phyloP scores from a whole-genome alignment of 2,888 invertebrate species.

The Drosophila subsilvestris region DNA sequence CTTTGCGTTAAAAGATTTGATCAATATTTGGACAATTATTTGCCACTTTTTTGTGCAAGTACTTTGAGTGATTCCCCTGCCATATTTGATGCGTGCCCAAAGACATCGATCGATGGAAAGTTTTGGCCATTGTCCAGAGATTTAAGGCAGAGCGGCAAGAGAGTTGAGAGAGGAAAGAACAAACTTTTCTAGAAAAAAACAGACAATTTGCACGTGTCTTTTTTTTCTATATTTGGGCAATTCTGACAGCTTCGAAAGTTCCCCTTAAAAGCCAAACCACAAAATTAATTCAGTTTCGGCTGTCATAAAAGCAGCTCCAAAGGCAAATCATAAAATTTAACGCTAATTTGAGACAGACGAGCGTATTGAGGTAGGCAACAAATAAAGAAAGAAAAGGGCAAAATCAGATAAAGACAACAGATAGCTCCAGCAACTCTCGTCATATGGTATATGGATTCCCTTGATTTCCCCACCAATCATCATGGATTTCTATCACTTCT shows the following conservation, averaged over 20 bases:
- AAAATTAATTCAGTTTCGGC: conserved; percentile 17
- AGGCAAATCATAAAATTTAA: conserved; percentile 9
- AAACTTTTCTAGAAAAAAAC: neutral
- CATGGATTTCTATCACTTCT: neutral
- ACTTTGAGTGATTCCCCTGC: conserved; percentile 27
- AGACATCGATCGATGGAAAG: conserved; percentile 12
- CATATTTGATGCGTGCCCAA: neutral
- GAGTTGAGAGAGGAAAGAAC: too few species aligned
- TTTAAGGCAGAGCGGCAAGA: neutral
- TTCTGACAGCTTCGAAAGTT: conserved; percentile 18
- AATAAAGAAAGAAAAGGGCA: neutral
- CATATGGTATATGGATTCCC: too few species aligned
- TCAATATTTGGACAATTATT: conserved; percentile 48
- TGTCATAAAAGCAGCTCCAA: neutral
- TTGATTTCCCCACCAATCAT: neutral
- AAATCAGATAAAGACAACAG: neutral
- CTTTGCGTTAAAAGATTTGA: conserved; percentile 25
- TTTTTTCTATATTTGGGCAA: conserved; percentile 1
- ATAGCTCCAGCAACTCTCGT: too few species aligned
- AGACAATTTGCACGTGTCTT: conserved; percentile 1
- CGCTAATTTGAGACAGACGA: neutral
- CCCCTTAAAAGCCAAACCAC: conserved; percentile 15
- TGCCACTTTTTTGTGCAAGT: conserved; percentile 14
- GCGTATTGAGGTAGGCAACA: neutral
- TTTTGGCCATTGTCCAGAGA: conserved; percentile 7